A percentile compares a stretch with the other conserved stretches of the same genome.
phyloP scores from a whole-genome alignment of 2,797 vertebrate genomes.

The Hoplostethus atlanticus region DNA sequence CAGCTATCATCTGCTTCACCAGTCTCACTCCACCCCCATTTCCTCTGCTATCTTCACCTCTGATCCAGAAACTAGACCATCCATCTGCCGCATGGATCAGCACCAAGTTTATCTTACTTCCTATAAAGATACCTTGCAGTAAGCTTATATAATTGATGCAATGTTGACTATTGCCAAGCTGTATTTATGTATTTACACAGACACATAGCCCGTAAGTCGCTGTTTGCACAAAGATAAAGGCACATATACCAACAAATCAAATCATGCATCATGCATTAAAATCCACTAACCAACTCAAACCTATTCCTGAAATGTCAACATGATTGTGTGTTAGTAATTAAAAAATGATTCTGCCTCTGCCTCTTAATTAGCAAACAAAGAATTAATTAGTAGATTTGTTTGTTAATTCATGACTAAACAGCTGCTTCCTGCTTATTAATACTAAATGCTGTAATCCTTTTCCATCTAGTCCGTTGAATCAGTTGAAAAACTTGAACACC shows the following conservation, averaged over 20 bases:
- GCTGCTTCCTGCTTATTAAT: conserved; percentile 48
- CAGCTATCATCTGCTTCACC: conserved; percentile 77
- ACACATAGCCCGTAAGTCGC: conserved; percentile 43
- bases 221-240: conserved; percentile 38
- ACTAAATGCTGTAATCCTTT: conserved; percentile 21
- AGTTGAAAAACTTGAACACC: conserved; percentile 14
- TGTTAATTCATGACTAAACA: conserved; percentile 54
- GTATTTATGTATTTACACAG: conserved; percentile 70
- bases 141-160: conserved; percentile 66
- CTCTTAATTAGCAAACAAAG: conserved; percentile 64
- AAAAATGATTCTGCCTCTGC: conserved; percentile 50
- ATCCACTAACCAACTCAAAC: conserved; percentile 8
- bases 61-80: conserved; percentile 64
- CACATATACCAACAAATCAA: conserved; percentile 22
- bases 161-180: conserved; percentile 56
- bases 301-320: conserved; percentile 55
- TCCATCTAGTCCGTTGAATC: conserved; percentile 9
- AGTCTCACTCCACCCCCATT: conserved; percentile 69
- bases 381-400: conserved; percentile 66
- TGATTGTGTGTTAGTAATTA: conserved; percentile 51
- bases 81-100: conserved; percentile 74
- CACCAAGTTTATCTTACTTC: conserved; percentile 31
- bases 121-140: conserved; percentile 45
- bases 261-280: conserved; percentile 4
- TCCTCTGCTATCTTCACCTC: conserved; percentile 76